A percentile compares a stretch with the other conserved stretches of the same genome.
phyloP scores from a whole-genome alignment of 2,113 vertebrate genomes.

The Atherinomorus stipes region DNA sequence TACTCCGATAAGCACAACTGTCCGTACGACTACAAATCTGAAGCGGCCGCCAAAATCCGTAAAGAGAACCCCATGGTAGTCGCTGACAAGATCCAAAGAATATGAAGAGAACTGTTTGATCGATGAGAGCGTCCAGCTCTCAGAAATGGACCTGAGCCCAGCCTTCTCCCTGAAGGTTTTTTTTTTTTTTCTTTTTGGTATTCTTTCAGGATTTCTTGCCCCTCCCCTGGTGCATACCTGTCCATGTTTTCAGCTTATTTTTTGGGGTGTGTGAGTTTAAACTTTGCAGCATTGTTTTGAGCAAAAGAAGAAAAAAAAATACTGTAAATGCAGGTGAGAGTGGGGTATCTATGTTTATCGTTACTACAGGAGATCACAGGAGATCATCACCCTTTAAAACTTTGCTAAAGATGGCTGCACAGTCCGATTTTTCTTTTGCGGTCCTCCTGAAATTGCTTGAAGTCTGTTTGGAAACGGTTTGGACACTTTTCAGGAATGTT shows the following conservation, averaged over 20 bases:
- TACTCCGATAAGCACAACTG: constrained; percentile 91
- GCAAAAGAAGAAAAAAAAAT: constrained; percentile 22
- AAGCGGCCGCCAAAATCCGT: constrained; percentile 89
- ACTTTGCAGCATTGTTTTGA: constrained; percentile 16
- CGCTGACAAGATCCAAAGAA: constrained; percentile 93
- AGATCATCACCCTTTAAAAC: constrained; percentile 10
- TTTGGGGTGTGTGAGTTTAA: constrained; percentile 37
- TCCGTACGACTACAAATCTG: constrained; percentile 90
- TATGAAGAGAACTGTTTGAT: constrained; percentile 80
- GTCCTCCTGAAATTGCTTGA: constrained; percentile 20
- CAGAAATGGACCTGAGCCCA: constrained; percentile 61
- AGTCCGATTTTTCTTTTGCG: constrained; percentile 5
- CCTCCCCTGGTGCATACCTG: constrained; percentile 65
- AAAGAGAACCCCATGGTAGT: constrained; percentile 91
- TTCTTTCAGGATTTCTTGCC: constrained; percentile 30
- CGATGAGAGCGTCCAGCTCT: constrained; percentile 32
- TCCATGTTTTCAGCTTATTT: constrained; percentile 50
- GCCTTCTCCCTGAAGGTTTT: constrained; percentile 65
- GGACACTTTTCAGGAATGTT: constrained; percentile 26
- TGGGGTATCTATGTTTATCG: background rate
- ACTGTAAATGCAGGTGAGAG: background rate
- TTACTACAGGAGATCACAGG: background rate
- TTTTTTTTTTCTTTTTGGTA: constrained; percentile 37
- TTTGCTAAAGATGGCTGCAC: constrained; percentile 5
- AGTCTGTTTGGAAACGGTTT: background rate